These are phyloP conservation scores for Nothocercus nigrocapillus DNA, from an alignment of 2,113 vertebrate genomes.

Conservation along the genomic window DNA sequence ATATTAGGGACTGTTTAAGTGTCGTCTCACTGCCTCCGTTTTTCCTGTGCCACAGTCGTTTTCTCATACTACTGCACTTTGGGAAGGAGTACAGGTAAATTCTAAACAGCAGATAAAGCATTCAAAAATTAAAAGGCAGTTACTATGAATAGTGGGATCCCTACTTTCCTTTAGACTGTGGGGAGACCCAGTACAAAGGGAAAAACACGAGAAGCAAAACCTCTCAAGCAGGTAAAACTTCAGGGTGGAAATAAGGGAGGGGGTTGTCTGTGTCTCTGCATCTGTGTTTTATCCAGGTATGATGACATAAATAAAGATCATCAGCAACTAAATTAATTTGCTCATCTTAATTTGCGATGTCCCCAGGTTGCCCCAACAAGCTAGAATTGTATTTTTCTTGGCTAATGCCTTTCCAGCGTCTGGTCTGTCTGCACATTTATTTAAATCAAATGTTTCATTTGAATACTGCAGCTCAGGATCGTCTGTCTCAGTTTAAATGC, in stretches of 20 bases:
- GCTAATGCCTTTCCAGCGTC: slow-evolving; percentile 23
- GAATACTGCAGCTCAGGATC: background rate
- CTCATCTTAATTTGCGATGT: background rate
- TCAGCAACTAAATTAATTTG: background rate
- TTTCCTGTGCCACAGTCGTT: background rate
- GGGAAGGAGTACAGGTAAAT: background rate
- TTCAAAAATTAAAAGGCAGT: background rate
- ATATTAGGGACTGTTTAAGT: accelerated
- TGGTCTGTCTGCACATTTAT: slow-evolving; percentile 12
- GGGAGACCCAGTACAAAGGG: background rate
- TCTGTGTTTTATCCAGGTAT: background rate
- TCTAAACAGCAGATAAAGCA: background rate
- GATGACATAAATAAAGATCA: background rate
- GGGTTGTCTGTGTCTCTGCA: background rate
- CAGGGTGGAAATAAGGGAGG: background rate
- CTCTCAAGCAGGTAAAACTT: background rate
- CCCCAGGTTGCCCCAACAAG: background rate
- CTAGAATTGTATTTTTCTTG: background rate
- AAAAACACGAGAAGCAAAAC: background rate
- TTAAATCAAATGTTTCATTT: slow-evolving; percentile 24
- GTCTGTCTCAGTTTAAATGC: slow-evolving; percentile 48
- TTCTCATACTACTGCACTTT: background rate
- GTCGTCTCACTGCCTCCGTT: accelerated
- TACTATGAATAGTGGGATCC: background rate
- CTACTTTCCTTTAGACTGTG: background rate